These are phyloP conservation scores for Acanthornis magna DNA, from an alignment of 2,797 vertebrate genomes.

Conservation along the genomic window DNA sequence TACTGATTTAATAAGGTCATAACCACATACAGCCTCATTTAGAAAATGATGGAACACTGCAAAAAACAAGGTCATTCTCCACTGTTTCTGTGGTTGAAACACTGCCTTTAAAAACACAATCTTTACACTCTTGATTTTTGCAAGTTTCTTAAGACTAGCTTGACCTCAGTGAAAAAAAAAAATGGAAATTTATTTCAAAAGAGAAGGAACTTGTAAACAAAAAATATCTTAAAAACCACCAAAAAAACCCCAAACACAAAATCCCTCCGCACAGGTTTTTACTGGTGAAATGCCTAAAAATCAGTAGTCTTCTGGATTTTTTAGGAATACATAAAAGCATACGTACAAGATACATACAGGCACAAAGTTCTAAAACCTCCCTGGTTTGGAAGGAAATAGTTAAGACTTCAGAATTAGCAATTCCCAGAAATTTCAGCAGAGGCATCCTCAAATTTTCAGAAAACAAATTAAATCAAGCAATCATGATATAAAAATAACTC, in stretches of 20 bases:
- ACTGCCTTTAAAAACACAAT: background rate
- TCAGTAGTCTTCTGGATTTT: background rate
- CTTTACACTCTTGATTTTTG: background rate
- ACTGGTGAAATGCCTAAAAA: background rate
- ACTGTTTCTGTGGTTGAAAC: background rate
- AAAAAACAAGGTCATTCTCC: background rate
- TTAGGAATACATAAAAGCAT: background rate
- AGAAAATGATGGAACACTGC: background rate
- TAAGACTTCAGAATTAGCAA: background rate
- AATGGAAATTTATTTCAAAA: background rate
- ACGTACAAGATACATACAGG: background rate
- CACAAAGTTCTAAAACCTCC: background rate
- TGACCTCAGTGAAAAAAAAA: background rate
- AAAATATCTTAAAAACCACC: background rate
- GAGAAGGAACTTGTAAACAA: background rate
- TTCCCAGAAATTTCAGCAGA: background rate
- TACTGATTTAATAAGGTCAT: slow-evolving; percentile 36
- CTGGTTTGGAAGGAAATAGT: background rate
- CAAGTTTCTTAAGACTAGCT: background rate
- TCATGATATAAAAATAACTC: background rate
- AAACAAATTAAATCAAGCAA: background rate
- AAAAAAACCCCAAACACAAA: background rate
- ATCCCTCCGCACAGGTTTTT: background rate
- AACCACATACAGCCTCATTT: background rate
- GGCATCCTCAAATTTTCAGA: background rate